Evolutionary conservation across 1,140 invertebrate genomes (phyloP), one percentile per base, ranked within the genome.

Genomic region (Ostrea edulis): DNA sequence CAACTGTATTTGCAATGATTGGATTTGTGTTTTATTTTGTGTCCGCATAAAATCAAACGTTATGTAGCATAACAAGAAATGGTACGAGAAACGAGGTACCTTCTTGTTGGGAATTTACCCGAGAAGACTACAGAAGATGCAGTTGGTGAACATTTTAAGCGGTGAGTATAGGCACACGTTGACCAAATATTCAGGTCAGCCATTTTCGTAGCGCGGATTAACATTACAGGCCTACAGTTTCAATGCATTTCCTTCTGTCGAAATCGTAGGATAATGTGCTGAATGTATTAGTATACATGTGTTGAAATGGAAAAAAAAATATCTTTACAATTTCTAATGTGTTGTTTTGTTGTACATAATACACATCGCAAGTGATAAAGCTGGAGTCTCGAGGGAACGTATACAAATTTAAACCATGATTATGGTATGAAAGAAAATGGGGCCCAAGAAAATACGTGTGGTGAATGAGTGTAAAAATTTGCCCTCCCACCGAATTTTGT

Each of bases 21-120:
- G 58, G 25, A 85, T 65, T 62, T 85, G 53, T 58, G 54, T 35
- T 85, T 25, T 85, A 83, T 83, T 82, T 87, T 62, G 77, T 83
- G 86, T 84, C 54, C 85, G 86, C 82, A 92, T 90, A 87, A 90
- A 90, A 92, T 86, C 91, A 85, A 82, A 84, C 82, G 89, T 85
- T 62, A 93, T 93, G 92, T 93, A 93, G 92, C 89, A 92, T 65
- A 84, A 68, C 87, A 90, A 91, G 92, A 92, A 89, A 99, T 99
- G 98, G 98, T 99, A 97, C 98, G 98, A 97, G 98, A 99, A 97
- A 99, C 98, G 97, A 98, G 98, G 97, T 98, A 99, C 97, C 97
- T 99, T 96, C 98, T 98, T 98, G 98, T 99, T 97, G 98, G 98
- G 97, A 99, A 99, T 97, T 97, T 99, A 97, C 98, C 98, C 97